Evolutionary conservation across 1,140 invertebrate species (phyloP), one percentile per base, ranked within the genome.

Genomic region (Phenacoccus solenopsis): DNA sequence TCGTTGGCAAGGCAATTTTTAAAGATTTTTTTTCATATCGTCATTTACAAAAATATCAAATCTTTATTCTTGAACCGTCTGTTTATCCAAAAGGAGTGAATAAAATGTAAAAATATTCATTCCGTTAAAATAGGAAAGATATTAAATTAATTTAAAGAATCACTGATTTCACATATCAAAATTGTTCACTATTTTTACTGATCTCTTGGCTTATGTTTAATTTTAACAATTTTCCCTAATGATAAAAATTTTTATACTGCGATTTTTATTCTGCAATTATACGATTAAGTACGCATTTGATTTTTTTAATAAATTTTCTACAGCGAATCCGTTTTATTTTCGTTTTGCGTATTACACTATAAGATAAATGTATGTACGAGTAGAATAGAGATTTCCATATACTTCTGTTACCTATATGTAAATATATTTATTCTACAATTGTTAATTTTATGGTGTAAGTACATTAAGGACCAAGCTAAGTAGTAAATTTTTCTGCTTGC

Each of bases 311-410:
- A 5, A n/a, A 49, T 49, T 49, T 49, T 49, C 38, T 49, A 49
- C 38, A 49, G 38, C 38, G 38, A 49, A 49, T 49, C 38, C 38
- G 38, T 49, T 49, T 49, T 49, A 49, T 49, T 49, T 49, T 49
- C 38, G 3, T 49, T 49, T 49, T 49, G 38, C 38, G 16, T 7
- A 32, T 32, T 32, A 32, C n/a, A n/a, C 30, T 32, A 32, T 32
- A 32, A 49, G 4, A n/a, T 49, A 49, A 10, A 16, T 49, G 38
- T 49, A 49, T 9, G 13, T 49, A 49, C n/a, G 38, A 49, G 38
- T 49, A 49, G 38, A 49, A 32, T 32, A 32, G 5, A 32, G 13
- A 32, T 49, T 9, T 49, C 16, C 20, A 49, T 49, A 16, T 49
- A 9, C 4, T n/a, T 49, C 20, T 49, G 38, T 49, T 49, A 49